These are phyloP conservation scores for Lasiommata megera DNA, from an alignment of 2,888 invertebrate species.

Conservation along the genomic window DNA sequence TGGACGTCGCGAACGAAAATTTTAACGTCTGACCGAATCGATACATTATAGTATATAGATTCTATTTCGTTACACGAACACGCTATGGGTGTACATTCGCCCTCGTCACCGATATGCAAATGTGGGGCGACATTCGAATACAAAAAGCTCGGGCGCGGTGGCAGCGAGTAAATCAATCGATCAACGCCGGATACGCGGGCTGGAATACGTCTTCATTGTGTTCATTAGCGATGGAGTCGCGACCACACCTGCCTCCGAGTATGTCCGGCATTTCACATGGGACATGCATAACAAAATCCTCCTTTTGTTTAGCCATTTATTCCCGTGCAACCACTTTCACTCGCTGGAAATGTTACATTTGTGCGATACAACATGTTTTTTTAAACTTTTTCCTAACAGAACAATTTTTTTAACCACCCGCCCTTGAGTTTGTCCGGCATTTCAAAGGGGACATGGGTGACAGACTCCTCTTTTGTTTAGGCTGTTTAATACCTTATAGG, in stretches of 20 bases:
- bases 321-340: slow-evolving; percentile 21
- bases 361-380: not conserved
- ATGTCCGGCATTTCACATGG: slow-evolving; percentile 57
- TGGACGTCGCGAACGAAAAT: not conserved
- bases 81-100: slow-evolving; percentile 67
- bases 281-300: slow-evolving; percentile 27
- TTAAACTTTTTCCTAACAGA: not conserved
- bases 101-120: slow-evolving; percentile 75
- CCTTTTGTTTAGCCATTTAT: slow-evolving; percentile 27
- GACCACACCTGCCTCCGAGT: slow-evolving; percentile 70
- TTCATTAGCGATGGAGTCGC: slow-evolving; percentile 71
- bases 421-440: not conserved
- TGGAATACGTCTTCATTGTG: slow-evolving; percentile 80
- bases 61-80: slow-evolving; percentile 35
- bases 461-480: no score
- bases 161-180: slow-evolving; percentile 82
- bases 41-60: not conserved
- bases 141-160: slow-evolving; percentile 79
- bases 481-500: no score
- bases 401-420: not conserved
- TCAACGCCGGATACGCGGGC: slow-evolving; percentile 79
- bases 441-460: no score
- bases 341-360: not conserved
- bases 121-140: slow-evolving; percentile 76
- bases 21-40: not conserved